Evolutionary conservation across 2,888 invertebrate species (phyloP), one percentile per base, ranked within the genome.

Genomic region (Pristionchus mayeri): DNA sequence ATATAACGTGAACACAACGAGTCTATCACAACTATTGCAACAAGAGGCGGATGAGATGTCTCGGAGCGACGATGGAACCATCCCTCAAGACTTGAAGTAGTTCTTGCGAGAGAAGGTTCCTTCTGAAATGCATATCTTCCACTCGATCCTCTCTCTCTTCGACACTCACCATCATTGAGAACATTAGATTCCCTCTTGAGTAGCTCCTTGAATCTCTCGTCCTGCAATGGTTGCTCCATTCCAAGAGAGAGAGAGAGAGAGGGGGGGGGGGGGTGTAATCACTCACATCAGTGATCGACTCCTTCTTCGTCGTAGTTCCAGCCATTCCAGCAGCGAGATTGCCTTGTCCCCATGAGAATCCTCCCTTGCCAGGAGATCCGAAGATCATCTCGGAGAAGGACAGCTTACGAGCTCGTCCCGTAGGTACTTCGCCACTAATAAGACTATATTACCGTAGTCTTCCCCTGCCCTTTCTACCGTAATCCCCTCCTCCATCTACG

Each of bases 371-470:
- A 37, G 80, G 80, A 34, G 80, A 34, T n/a, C 80, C 80, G 40
- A 80, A 57, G 37, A 80, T 80, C 80, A 80, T 80, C 67, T 85
- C 85, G 24, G 57, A 78, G 78, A 85, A 37, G 54, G 86, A 86
- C 18, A 84, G 85, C 37, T 83, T 86, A 21, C 87, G 79, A 13
- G 80, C 40, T 9, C 80, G 80, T 18, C 40, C 40, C 6, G 50
- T 52, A 21, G 44, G 40, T 18, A 40, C 30, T 11, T 75, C 34
- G 34, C 37, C 75, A 75, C 63, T 75, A 24, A 75, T 6, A 7
- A 75, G 21, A 75, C 67, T 67, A 16, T 67, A 40, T 44, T 24
- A 44, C 75, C 30, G 30, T 75, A 24, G 40, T 52, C 78, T 2
- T 9, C 7, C 13, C 50, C 13, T 50, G 13, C 48, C 44, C 24